Base-by-base conservation (phyloP, 2,888 invertebrate genomes). In the Bhutanitis thaidina region DNA sequence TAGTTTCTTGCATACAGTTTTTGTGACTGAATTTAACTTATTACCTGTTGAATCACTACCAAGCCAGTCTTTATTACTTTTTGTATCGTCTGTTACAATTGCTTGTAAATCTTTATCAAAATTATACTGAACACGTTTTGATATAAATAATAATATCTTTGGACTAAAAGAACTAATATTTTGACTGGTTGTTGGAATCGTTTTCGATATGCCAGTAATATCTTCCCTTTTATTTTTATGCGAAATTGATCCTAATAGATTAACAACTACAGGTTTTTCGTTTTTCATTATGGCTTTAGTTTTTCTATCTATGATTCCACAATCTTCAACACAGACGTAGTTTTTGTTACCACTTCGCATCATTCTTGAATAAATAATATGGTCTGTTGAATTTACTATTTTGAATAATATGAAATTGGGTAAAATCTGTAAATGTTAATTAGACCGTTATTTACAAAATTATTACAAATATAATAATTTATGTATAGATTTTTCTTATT, bases 311-410 rank as follows among this genome's bases (percentile, higher is more conserved):
- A 68, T 60, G 4, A 34, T 48, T 0, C 82, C 83, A 41, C 83
- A 82, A n/a, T 76, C 57, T 0, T 66, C 58, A 0, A 66, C 38
- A 32, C 82, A 84, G 0, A 67, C 65, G 39, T 72, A 84, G 35
- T 72, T 80, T 1, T 49, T 65, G 0, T 63, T 63, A 9, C 60
- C 65, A 1, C 49, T 54, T 62, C 67, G 74, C 85, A 85, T 83
- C 3, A 84, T 59, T 66, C 71, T 67, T n/a, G 84, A 83, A 39
- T 77, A 83, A 13, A 80, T 67, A 0, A 84, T 66, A 12, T 71
- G 55, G 38, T 77, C 73, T 4, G 66, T 65, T 0, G 67, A 56
- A 49, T 82, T 79, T 10, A 79, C 61, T 47, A 84, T 67, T 55
- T 66, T 62, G 46, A 82, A 84, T 35, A 69, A 35, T 1, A 83